Base-by-base conservation (phyloP, 2,888 invertebrate species). In the Opisthograptis luteolata region DNA sequence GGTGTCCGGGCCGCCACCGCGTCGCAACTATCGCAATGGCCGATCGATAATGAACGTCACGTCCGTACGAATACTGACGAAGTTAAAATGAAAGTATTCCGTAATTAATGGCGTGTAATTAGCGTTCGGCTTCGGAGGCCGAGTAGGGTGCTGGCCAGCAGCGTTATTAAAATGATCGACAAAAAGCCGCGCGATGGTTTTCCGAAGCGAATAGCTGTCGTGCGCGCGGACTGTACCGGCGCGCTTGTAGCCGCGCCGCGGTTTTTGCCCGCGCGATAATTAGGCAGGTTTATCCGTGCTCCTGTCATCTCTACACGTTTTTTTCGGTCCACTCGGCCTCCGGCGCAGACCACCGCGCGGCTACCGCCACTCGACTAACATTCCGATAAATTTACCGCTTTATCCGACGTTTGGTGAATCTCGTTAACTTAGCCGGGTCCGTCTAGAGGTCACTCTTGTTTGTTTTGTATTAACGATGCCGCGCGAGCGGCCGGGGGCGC, bases 361-460 rank as follows among this genome's bases (percentile, higher is more conserved):
- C 73, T 2, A 73, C 19, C 28, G 14, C 35, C 36, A 12, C 32
- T 50, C 25, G 17, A 8, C 70, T 74, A 76, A 81, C 82, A 86
- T 85, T 84, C 84, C 83, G 79, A 87, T 87, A 86, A 55, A 86
- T 88, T 87, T 89, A 90, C 88, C 87, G 88, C 88, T 88, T 87
- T 85, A 88, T 88, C 82, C 87, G 73, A 74, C 77, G 80, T 78
- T 84, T 87, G 79, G 87, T 88, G 87, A 86, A 89, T 88, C 88
- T 88, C 86, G 88, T 88, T 87, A 88, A 83, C 79, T 77, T 61
- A 68, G 30, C 37, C 50, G 80, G 74, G 81, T 74, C 82, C 81
- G 85, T 78, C 85, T 83, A 82, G 82, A 84, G 88, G 87, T 87
- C 86, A 86, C 68, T 90, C 82, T 87, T 90, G 87, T 90, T 90